Conservation (phyloP, 1,140 invertebrate genomes). For the Carcinoscorpius rotundicauda region DNA sequence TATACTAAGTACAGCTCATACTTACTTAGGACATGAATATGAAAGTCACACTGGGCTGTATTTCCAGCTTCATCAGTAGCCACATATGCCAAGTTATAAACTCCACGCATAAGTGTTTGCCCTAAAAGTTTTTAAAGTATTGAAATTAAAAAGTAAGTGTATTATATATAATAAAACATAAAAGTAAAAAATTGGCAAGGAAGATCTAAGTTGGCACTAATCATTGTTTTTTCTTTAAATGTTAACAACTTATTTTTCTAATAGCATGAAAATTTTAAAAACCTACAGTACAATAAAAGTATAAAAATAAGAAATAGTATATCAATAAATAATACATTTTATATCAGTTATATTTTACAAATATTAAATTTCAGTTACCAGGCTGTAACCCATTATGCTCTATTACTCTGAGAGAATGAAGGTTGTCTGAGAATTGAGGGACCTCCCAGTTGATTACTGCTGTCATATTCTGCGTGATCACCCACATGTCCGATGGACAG, state of each 20-base stretch:
- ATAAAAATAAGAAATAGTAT: too few relatives aligned
- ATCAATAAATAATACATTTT: too few relatives aligned
- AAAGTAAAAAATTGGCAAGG: too few relatives aligned
- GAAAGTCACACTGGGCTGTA: slow-evolving; percentile 81
- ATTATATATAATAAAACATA: too few relatives aligned
- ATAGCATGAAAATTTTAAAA: too few relatives aligned
- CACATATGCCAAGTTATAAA: slow-evolving; percentile 84
- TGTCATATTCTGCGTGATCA: slow-evolving; percentile 81
- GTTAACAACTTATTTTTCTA: too few relatives aligned
- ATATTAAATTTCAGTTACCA: slow-evolving; percentile 35
- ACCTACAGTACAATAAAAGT: too few relatives aligned
- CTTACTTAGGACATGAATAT: slow-evolving; percentile 79
- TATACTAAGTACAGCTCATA: slow-evolving; percentile 20
- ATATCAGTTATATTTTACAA: too few relatives aligned
- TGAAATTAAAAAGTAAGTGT: too few relatives aligned
- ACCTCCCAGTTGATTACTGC: slow-evolving; percentile 86
- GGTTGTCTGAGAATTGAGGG: slow-evolving; percentile 78
- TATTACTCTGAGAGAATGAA: slow-evolving; percentile 56
- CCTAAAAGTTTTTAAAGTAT: too few relatives aligned
- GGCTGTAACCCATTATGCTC: slow-evolving; percentile 77
- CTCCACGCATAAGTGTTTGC: slow-evolving; percentile 66
- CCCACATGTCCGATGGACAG: slow-evolving; percentile 86
- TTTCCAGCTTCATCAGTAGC: slow-evolving; percentile 84
- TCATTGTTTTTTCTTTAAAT: too few relatives aligned
- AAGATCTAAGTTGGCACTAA: too few relatives aligned